Evolutionary conservation across 2,888 invertebrate genomes (phyloP), one percentile per base, ranked within the genome.

Genomic region (Ophion obscuratus): DNA sequence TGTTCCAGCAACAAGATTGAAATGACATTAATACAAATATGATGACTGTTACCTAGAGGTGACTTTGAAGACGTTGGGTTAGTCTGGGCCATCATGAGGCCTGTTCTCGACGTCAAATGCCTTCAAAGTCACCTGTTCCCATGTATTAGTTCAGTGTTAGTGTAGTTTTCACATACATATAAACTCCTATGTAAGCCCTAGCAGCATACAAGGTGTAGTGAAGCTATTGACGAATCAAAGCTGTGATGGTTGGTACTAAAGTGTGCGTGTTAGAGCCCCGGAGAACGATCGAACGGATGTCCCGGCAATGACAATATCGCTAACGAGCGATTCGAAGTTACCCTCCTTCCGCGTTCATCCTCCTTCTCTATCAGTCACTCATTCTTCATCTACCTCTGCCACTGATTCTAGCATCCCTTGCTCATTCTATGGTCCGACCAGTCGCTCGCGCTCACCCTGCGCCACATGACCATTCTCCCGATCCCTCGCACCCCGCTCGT

Each of bases 241-340:
- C 76, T 44, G 64, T 68, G 75, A 59, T 85, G 68, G 73, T 85
- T 74, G 74, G 59, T 84, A 75, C 79, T 75, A 75, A 84, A 68
- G 74, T 78, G 62, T 74, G 74, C 27, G 62, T 62, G 74, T 14
- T 14, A 17, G 40, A 53, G 14, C 53, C 14, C 53, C 53, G 53
- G 53, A 53, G 74, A 77, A 73, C 87, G 89, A 90, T 88, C 88
- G 89, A 89, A 89, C 89, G 89, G 88, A 87, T 89, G 90, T 90
- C 87, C 87, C 86, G 85, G 87, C 90, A 90, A 90, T 90, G 91
- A 92, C 91, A 92, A 92, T 92, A 91, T 91, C 90, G 90, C 91
- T 92, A 92, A 92, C 92, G 91, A 92, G 91, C 91, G 90, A 92
- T 92, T 92, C 90, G 89, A 87, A 88, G 88, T 88, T 81, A 57